Base-by-base conservation (phyloP, 2,888 invertebrate species). In the Spicauda simplicius region DNA sequence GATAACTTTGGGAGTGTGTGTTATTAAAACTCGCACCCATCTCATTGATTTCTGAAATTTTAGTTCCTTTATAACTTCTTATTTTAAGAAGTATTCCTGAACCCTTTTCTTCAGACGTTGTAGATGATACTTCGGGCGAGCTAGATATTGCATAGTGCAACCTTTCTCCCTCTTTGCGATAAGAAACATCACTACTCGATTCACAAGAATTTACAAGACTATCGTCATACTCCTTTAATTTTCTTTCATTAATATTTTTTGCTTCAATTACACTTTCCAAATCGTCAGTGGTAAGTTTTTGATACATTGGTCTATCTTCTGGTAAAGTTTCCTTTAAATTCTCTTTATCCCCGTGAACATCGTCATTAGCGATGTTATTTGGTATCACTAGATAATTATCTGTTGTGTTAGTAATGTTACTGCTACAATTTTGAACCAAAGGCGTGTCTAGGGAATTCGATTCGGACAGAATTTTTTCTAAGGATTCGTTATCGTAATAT, bases 51-150 rank as follows among this genome's bases (percentile, higher is more conserved):
- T 90, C 83, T 4, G 92, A 88, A 71, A 83, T 79, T 77, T 83
- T 84, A 37, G 89, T 86, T 18, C 89, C 89, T 75, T 89, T 87
- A 64, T 83, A 87, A 68, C 86, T 92, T 2, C 87, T 88, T 73
- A 92, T 92, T 84, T 92, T 92, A 73, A 92, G 78, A 72, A 90
- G 77, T 74, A 91, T 88, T 60, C 82, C 76, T 0, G 91, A 85
- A 73, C 76, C 83, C 71, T 84, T 91, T 70, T 92, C 92, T 76
- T 93, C 92, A 18, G 88, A 84, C n/a, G 92, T 93, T 18, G 92
- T 93, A 19, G 92, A 92, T 6, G 92, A 89, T 14, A 93, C 92
- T 83, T 93, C 92, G 7, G 92, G 90, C 6, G 91, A 92, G 76
- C 88, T 91, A 58, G 87, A 86, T 41, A 77, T 76, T 33, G 76